A percentile compares a stretch with the other conserved stretches of the same genome.
These are phyloP conservation scores for Anthoscopus minutus DNA, from an alignment of 2,113 vertebrate species.

Conservation along the genomic window DNA sequence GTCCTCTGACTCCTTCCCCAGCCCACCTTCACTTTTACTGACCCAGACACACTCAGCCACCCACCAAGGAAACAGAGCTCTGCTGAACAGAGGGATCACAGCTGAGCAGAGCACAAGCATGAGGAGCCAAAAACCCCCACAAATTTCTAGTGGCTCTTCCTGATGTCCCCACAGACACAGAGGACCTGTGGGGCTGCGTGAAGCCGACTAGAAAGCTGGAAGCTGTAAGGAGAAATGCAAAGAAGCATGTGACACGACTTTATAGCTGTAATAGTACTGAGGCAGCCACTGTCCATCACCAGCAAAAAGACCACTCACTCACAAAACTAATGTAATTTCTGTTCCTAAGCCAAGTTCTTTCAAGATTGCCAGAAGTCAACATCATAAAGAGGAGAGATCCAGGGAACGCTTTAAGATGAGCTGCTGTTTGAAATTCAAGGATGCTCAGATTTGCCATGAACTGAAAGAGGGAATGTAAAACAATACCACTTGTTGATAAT, in stretches of 20 bases:
- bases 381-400: not conserved
- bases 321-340: not conserved
- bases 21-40: not conserved
- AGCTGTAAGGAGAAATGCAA: not conserved
- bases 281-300: not conserved
- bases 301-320: not conserved
- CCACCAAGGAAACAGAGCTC: not conserved
- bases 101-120: not conserved
- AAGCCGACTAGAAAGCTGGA: not conserved
- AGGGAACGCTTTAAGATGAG: not conserved
- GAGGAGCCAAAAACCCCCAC: not conserved
- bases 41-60: rapidly evolving
- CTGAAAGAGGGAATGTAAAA: not conserved
- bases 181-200: not conserved
- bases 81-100: not conserved
- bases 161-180: not conserved
- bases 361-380: not conserved
- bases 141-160: not conserved
- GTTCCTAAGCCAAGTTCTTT: not conserved
- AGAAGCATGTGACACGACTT: not conserved
- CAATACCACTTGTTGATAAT: not conserved
- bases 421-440: not conserved
- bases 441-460: not conserved
- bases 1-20: not conserved
- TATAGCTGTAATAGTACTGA: not conserved